Evolutionary conservation across 1,140 invertebrate species (phyloP).

Genomic region (Drosophila kikkawai): DNA sequence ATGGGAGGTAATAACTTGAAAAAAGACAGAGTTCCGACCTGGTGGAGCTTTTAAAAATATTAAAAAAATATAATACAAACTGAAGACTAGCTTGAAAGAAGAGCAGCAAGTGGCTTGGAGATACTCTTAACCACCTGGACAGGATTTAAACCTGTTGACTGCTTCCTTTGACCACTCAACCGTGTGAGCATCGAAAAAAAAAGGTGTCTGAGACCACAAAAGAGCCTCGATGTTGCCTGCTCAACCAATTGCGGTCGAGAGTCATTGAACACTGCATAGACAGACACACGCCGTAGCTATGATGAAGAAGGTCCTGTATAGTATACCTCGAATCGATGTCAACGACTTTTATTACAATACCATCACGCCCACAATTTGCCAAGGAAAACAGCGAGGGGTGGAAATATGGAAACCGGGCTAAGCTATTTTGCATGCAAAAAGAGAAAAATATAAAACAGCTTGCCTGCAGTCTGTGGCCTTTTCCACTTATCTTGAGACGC

Average conservation of each 20-base stretch:
- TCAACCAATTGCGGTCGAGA: conserved; percentile 73
- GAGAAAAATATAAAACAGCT: conserved; percentile 20
- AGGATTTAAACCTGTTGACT: conserved; percentile 41
- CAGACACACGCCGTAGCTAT: conserved; percentile 6
- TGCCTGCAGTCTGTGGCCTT: conserved; percentile 42
- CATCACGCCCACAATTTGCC: conserved; percentile 14
- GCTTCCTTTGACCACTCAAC: conserved; percentile 53
- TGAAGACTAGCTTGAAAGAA: conserved; percentile 5
- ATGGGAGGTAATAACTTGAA: conserved; percentile 6
- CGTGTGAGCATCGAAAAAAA: conserved; percentile 44
- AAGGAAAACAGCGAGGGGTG: not conserved
- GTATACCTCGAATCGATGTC: conserved; percentile 39
- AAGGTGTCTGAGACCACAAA: conserved; percentile 38
- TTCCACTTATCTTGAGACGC: conserved; percentile 41
- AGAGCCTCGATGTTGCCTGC: conserved; percentile 40
- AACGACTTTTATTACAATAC: conserved; percentile 34
- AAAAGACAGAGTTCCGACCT: not conserved
- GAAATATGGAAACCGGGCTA: conserved; percentile 13
- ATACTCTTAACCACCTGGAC: conserved; percentile 6
- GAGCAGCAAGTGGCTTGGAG: not conserved
- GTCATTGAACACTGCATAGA: conserved; percentile 63
- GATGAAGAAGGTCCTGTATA: not conserved
- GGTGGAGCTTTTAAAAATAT: not conserved
- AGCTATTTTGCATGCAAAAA: conserved; percentile 53
- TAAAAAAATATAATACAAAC: not conserved